Evolutionary conservation across 2,888 invertebrate genomes (phyloP).

Genomic region (Tromatobia lineatoria): DNA sequence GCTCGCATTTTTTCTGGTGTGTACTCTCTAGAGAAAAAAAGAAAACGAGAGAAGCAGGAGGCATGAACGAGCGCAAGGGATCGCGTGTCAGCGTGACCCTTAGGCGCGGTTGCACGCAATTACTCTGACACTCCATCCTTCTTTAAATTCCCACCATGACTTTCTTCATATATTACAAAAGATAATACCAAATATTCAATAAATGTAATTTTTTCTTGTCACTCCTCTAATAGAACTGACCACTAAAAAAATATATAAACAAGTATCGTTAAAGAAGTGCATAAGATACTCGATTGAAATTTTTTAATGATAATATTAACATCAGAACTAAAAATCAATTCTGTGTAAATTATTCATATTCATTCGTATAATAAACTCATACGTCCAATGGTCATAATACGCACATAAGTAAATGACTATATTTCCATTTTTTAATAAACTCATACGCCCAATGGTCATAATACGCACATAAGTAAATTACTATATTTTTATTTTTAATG

Average conservation of each 20-base stretch:
- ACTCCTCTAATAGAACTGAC: neutral
- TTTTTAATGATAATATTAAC: too few species aligned
- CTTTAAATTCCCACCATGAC: constrained; percentile 2
- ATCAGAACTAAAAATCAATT: too few species aligned
- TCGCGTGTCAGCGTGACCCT: constrained; percentile 65
- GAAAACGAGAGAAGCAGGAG: constrained; percentile 21
- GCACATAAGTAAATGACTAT: too few species aligned
- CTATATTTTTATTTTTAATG: too few species aligned
- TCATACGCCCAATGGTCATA: too few species aligned
- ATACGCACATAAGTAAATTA: too few species aligned
- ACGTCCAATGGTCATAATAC: too few species aligned
- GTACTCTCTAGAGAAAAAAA: constrained; percentile 48
- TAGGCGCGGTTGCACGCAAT: constrained; percentile 70
- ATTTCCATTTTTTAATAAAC: too few species aligned
- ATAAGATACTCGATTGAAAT: too few species aligned
- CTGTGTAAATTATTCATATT: too few species aligned
- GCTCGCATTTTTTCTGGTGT: constrained; percentile 34
- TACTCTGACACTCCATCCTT: constrained; percentile 41
- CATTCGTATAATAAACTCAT: too few species aligned
- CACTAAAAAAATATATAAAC: neutral
- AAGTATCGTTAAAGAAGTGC: too few species aligned
- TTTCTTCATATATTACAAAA: neutral
- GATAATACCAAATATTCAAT: constrained; percentile 17
- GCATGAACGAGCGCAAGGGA: constrained; percentile 36
- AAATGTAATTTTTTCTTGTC: neutral